Evolutionary conservation across 2,113 vertebrate species (phyloP).

Genomic region (Atlantisia rogersi): DNA sequence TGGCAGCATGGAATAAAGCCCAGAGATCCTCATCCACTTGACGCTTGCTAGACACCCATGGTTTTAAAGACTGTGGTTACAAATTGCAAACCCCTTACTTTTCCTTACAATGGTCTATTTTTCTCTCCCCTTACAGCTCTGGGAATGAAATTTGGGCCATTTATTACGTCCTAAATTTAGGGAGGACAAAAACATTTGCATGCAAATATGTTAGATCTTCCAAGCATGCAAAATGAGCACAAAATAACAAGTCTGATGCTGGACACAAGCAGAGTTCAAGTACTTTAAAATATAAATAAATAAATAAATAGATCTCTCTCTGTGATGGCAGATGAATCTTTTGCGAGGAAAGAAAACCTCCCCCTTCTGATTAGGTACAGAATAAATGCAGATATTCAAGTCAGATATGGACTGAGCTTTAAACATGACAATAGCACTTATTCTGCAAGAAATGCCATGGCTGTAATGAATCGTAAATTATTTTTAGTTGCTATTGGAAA

Average conservation of each 20-base stretch:
- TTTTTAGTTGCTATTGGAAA: constrained; percentile 49
- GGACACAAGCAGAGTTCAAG: background rate
- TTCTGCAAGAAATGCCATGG: background rate
- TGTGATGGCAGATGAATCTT: background rate
- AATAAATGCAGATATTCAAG: background rate
- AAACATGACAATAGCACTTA: background rate
- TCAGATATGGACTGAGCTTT: background rate
- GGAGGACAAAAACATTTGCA: constrained; percentile 40
- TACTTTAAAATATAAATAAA: background rate
- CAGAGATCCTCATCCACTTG: background rate
- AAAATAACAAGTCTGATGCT: background rate
- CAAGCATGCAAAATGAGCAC: background rate
- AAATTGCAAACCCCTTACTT: background rate
- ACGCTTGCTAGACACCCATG: background rate
- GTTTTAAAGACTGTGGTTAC: background rate
- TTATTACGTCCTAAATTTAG: background rate
- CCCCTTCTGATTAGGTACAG: background rate
- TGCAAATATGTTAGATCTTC: constrained; percentile 22
- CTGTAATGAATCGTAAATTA: constrained; percentile 37
- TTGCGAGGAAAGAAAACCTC: background rate
- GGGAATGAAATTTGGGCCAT: background rate
- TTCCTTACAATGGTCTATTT: background rate
- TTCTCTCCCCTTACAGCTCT: background rate
- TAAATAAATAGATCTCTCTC: background rate
- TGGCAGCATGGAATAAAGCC: background rate